Percentiles rank a stretch among this genome's conserved stretches.
These are phyloP conservation scores for fruit fly (Drosophila melanogaster) DNA, from an alignment of 1,140 invertebrate species.

Conservation along the genomic window DNA sequence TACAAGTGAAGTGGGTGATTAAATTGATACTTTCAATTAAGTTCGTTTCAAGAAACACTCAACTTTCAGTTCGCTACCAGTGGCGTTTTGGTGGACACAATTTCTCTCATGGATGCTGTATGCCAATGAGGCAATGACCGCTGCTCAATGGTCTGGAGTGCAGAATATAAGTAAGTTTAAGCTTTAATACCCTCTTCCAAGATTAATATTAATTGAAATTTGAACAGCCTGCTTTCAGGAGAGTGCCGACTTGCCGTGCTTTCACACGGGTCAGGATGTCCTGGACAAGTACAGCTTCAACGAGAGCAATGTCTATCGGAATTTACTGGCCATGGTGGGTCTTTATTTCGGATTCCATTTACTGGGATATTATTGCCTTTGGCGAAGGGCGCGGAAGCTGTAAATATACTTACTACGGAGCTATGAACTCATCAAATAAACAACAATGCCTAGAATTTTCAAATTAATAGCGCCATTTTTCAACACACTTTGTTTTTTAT, in stretches of 20 bases:
- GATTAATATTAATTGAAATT: neutral
- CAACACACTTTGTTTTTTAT: constrained; percentile 45
- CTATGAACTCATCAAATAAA: constrained; percentile 26
- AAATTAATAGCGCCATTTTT: constrained; percentile 38
- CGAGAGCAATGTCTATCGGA: constrained; percentile 87
- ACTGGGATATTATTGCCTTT: constrained; percentile 88
- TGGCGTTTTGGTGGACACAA: constrained; percentile 92
- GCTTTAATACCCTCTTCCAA: too few species aligned
- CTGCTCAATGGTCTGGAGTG: constrained; percentile 91
- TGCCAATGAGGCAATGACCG: constrained; percentile 94
- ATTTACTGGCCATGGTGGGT: constrained; percentile 88
- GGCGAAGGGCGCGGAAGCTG: constrained; percentile 87
- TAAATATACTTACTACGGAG: constrained; percentile 37
- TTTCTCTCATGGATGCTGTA: constrained; percentile 97
- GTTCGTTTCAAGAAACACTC: neutral
- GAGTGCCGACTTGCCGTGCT: constrained; percentile 88
- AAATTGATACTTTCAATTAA: rapidly evolving
- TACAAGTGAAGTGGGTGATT: constrained; percentile 89
- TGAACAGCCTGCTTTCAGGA: constrained; percentile 87
- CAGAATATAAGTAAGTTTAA: constrained; percentile 91
- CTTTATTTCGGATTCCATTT: constrained; percentile 90
- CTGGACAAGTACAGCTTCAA: constrained; percentile 90
- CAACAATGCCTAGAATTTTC: constrained; percentile 30
- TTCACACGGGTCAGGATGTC: constrained; percentile 89
- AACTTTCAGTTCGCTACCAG: constrained; percentile 89